phyloP scores from a whole-genome alignment of 2,888 invertebrate species.

The Mactromeris polynyma region DNA sequence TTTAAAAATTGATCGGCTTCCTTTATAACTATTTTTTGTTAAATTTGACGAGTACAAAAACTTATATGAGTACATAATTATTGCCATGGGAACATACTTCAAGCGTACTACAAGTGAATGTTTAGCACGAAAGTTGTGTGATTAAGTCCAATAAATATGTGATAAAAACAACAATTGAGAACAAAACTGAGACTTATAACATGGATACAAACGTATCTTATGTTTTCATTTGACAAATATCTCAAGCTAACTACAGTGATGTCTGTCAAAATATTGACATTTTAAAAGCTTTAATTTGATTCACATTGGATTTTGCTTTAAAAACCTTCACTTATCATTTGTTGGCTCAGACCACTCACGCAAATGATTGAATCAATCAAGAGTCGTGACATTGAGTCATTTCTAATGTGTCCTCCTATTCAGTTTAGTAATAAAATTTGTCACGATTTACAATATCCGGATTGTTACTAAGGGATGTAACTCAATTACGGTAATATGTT shows the following conservation, averaged over 20 bases:
- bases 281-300: slow-evolving; percentile 4
- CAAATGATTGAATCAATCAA: neutral
- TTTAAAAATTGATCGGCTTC: no score
- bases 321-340: neutral
- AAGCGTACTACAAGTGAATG: no score
- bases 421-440: neutral
- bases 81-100: no score
- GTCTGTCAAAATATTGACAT: neutral
- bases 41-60: no score
- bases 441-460: neutral
- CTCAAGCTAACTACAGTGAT: neutral
- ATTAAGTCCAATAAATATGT: neutral
- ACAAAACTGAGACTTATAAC: neutral
- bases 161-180: neutral
- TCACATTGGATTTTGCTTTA: neutral
- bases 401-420: neutral
- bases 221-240: neutral
- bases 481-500: neutral
- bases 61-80: no score
- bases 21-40: no score
- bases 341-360: neutral
- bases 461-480: neutral
- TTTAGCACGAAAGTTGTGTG: no score
- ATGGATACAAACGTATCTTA: neutral
- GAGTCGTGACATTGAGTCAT: neutral